phyloP scores from a whole-genome alignment of 2,888 invertebrate genomes.

The Mycalesis mineus region DNA sequence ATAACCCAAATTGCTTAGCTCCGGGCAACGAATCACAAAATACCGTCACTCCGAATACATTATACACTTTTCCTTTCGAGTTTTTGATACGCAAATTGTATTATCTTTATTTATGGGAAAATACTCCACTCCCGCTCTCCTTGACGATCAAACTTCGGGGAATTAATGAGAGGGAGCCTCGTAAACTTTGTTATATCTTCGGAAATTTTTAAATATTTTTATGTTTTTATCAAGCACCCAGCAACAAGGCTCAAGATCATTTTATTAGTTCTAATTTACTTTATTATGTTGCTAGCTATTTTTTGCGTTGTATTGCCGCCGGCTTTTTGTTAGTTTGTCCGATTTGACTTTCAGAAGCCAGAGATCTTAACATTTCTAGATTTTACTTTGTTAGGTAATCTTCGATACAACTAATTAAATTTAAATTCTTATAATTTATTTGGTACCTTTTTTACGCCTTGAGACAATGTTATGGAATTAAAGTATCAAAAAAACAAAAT shows the following conservation, averaged over 20 bases:
- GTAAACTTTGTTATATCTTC: background rate
- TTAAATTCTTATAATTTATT: too few species aligned
- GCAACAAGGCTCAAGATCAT: too few species aligned
- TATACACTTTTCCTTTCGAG: background rate
- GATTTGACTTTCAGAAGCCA: too few species aligned
- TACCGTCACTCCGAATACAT: conserved; percentile 1
- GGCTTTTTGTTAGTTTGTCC: too few species aligned
- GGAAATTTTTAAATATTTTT: background rate
- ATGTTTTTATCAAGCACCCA: too few species aligned
- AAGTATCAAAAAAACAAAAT: background rate
- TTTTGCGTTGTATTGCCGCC: too few species aligned
- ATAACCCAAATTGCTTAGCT: conserved; percentile 16
- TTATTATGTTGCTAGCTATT: too few species aligned
- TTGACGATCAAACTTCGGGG: background rate
- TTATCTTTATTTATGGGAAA: conserved; percentile 1
- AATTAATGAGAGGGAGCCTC: background rate
- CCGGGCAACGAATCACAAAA: conserved; percentile 9
- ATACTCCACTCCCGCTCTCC: background rate
- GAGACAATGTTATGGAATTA: background rate
- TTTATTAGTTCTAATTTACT: too few species aligned
- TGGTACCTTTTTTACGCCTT: too few species aligned
- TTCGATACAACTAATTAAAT: too few species aligned
- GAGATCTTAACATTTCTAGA: too few species aligned
- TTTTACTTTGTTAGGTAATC: too few species aligned
- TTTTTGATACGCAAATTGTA: conserved; percentile 6